Evolutionary conservation across 1,140 invertebrate genomes (phyloP).

Genomic region (Pseudachorutes palmiensis): DNA sequence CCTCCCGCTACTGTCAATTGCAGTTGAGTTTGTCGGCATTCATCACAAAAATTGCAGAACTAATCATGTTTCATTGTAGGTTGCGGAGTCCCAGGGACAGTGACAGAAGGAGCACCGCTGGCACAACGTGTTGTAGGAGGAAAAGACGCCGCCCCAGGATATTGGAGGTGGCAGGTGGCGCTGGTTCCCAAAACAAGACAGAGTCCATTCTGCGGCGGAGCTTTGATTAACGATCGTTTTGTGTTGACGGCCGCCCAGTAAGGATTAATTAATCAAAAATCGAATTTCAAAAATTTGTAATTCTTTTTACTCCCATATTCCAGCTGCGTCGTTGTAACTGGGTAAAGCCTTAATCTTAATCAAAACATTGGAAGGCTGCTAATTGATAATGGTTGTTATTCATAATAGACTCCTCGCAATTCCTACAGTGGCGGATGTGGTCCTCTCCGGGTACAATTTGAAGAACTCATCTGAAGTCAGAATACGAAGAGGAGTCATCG

Average conservation of each 20-base stretch:
- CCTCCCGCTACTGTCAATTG: conserved; percentile 25
- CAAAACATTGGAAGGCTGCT: conserved; percentile 26
- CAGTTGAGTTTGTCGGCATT: conserved; percentile 14
- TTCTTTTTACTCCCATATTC: no score
- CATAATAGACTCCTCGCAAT: background rate
- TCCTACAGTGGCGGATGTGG: conserved; percentile 19
- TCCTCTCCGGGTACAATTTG: conserved; percentile 28
- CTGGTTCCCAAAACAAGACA: conserved; percentile 41
- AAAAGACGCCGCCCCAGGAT: conserved; percentile 39
- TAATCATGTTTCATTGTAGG: conserved; percentile 12
- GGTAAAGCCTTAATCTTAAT: conserved; percentile 42
- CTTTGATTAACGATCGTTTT: conserved; percentile 49
- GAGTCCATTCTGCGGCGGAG: conserved; percentile 51
- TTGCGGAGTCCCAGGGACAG: conserved; percentile 28
- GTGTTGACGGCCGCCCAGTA: no score
- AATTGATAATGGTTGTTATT: conserved; percentile 16
- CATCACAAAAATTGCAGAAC: background rate
- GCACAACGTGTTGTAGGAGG: conserved; percentile 41
- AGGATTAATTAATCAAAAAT: no score
- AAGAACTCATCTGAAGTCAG: conserved; percentile 15
- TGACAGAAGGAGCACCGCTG: background rate
- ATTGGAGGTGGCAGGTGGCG: conserved; percentile 44
- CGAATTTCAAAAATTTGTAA: no score
- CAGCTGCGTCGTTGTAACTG: no score
- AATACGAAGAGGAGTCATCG: conserved; percentile 18